Evolutionary conservation across 2,888 invertebrate species (phyloP).

Genomic region (Drosophila aldrichi): DNA sequence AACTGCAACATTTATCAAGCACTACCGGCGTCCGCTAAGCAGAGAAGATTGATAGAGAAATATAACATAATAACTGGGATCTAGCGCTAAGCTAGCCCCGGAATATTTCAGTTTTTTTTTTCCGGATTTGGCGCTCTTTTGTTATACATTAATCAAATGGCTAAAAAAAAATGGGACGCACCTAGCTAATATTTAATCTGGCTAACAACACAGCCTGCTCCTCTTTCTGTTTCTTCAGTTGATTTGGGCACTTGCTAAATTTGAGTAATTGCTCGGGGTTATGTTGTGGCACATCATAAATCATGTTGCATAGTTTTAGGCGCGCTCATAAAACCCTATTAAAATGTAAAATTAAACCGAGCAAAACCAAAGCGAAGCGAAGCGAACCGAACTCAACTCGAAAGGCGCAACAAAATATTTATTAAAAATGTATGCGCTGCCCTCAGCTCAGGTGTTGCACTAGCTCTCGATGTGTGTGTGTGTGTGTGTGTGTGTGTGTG

Average conservation of each 20-base stretch:
- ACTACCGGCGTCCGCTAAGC: not conserved
- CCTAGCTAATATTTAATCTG: constrained; percentile 75
- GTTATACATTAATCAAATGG: constrained; percentile 74
- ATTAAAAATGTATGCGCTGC: constrained; percentile 56
- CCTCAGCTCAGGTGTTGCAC: constrained; percentile 54
- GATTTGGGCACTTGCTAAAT: constrained; percentile 54
- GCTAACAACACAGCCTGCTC: constrained; percentile 52
- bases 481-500: constrained; percentile 13
- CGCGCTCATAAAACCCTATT: constrained; percentile 73
- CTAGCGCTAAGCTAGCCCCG: constrained; percentile 6
- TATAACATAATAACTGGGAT: constrained; percentile 12
- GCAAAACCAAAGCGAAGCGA: not conserved
- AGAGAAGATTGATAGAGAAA: constrained; percentile 16
- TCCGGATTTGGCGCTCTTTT: constrained; percentile 12
- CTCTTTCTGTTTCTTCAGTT: constrained; percentile 20
- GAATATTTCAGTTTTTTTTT: not conserved
- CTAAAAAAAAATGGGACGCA: constrained; percentile 45
- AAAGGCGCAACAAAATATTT: constrained; percentile 36
- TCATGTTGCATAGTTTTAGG: constrained; percentile 81
- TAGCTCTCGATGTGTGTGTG: constrained; percentile 4
- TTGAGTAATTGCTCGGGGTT: constrained; percentile 82
- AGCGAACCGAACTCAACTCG: constrained; percentile 8
- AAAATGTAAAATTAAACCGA: constrained; percentile 79
- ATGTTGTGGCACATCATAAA: constrained; percentile 75
- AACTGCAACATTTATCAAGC: constrained; percentile 11